phyloP scores from a whole-genome alignment of 1,140 invertebrate genomes.

The Drosophila kohkoa region DNA sequence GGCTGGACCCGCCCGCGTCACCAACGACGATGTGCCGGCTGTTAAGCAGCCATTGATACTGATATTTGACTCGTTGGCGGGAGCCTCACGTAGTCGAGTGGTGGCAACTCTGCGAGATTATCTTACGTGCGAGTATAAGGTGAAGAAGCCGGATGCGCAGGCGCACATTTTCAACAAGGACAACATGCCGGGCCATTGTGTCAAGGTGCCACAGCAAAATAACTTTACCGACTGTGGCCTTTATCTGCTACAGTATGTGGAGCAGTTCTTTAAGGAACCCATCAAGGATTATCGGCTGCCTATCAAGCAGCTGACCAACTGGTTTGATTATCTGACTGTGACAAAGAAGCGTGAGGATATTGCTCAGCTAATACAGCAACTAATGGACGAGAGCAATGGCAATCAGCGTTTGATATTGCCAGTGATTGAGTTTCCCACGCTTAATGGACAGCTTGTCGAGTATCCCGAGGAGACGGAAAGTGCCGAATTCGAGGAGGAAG shows the following conservation, averaged over 20 bases:
- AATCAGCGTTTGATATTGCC: constrained; percentile 86
- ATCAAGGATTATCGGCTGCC: constrained; percentile 91
- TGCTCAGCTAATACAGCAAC: constrained; percentile 89
- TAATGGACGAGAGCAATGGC: constrained; percentile 88
- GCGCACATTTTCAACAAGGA: constrained; percentile 89
- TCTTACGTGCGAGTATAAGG: constrained; percentile 94
- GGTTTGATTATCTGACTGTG: constrained; percentile 92
- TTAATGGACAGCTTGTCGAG: constrained; percentile 86
- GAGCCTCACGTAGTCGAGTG: constrained; percentile 91
- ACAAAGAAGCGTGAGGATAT: constrained; percentile 92
- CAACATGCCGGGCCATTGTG: constrained; percentile 92
- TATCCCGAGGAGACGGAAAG: constrained; percentile 74
- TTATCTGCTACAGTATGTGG: constrained; percentile 97
- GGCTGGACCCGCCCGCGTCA: constrained; percentile 37
- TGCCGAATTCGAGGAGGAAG: constrained; percentile 83
- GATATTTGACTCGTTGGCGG: constrained; percentile 96
- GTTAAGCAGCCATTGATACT: constrained; percentile 92
- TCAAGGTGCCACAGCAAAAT: constrained; percentile 97
- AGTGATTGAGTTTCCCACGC: constrained; percentile 88
- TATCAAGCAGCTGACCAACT: constrained; percentile 90
- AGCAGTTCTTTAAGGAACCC: constrained; percentile 96
- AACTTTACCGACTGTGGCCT: constrained; percentile 99
- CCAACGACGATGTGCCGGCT: constrained; percentile 55
- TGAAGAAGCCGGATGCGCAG: constrained; percentile 87
- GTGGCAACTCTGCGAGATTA: constrained; percentile 95